These are phyloP conservation scores for Eumaeus atala DNA, from an alignment of 1,140 invertebrate genomes.

Conservation along the genomic window DNA sequence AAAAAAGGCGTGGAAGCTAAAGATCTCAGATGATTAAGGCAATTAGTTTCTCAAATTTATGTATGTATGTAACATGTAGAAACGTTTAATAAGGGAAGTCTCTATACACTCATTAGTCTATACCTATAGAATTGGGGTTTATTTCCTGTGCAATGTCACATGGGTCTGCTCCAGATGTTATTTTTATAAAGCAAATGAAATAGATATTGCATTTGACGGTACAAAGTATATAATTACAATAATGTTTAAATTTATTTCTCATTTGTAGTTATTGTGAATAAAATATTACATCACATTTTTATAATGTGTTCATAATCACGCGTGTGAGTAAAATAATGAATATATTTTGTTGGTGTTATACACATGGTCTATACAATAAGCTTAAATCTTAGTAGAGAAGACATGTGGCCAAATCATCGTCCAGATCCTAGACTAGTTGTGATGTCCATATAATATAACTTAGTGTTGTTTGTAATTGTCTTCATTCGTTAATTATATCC, in stretches of 20 bases:
- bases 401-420: conserved; percentile 71
- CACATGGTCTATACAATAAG: conserved; percentile 23
- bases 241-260: background rate
- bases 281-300: conserved; percentile 14
- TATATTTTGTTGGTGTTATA: conserved; percentile 35
- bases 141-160: background rate
- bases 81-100: too few species aligned
- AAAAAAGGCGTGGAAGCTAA: too few species aligned
- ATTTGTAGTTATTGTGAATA: background rate
- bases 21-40: too few species aligned
- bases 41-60: too few species aligned
- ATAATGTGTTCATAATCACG: conserved; percentile 18
- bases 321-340: conserved; percentile 17
- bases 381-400: conserved; percentile 33
- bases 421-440: conserved; percentile 46
- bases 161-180: background rate
- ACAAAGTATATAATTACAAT: conserved; percentile 41
- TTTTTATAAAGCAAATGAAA: background rate
- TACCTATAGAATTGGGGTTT: too few species aligned
- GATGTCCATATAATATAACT: conserved; percentile 24
- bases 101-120: too few species aligned
- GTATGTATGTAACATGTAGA: too few species aligned
- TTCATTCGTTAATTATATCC: conserved; percentile 3
- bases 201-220: conserved; percentile 48
- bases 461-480: background rate